Base-by-base conservation (phyloP, 2,113 vertebrate species). In the Corythaeola cristata region DNA sequence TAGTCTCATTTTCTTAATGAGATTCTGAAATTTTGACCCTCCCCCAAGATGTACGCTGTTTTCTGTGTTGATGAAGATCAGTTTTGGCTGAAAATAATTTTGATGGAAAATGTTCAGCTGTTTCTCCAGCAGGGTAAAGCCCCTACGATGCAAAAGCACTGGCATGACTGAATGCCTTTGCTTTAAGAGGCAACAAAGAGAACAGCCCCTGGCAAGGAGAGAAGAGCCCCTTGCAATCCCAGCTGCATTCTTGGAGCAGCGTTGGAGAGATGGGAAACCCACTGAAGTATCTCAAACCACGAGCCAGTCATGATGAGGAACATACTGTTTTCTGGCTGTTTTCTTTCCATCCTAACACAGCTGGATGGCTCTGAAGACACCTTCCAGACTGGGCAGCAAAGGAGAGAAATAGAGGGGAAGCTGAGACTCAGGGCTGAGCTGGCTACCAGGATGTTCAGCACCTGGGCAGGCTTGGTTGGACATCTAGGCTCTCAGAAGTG, bases 61-160 rank as follows among this genome's bases (percentile, higher is more conserved):
- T 88, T 83, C 85, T 45, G 37, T 73, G 72, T 83, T 86, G 86
- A 95, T 63, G 89, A 71, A 89, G 52, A 86, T 92, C 50, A 45
- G 18, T 53, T 90, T n/a, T 84, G 88, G 86, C 88, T 97, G 93
- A 33, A 84, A 90, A 78, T 59, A 55, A 74, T 89, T 84, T 90
- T 27, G 39, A 90, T 81, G 86, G 91, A 47, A 90, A 89, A 78
- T 20, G 33, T 59, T 96, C 68, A 75, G 28, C 94, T 96, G 80
- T 63, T 19, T 63, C 64, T 93, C 50, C 94, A 92, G 64, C 64
- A 94, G 85, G 22, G 47, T 15, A 60, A 88, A 86, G 55, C 60
- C 85, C 56, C 63, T 74, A 41, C 3, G 1, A 55, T 69, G 75
- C 32, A 45, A 32, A 52, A 76, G 19, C 27, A 6, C 77, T 72